These are phyloP conservation scores for Metaphire vulgaris DNA, from an alignment of 1,140 invertebrate genomes.

Conservation along the genomic window DNA sequence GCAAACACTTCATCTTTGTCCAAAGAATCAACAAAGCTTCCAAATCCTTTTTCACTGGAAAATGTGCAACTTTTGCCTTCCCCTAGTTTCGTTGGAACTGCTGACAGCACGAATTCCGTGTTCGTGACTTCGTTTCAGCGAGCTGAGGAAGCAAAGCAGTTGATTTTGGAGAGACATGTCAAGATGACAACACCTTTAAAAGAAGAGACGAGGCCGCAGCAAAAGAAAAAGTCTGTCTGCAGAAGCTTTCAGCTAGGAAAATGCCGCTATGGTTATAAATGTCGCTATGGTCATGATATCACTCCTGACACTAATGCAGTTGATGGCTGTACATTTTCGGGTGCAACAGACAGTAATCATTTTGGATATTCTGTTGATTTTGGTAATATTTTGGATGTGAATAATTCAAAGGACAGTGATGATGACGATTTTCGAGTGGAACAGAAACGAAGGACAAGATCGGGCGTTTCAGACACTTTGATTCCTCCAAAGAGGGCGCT, in stretches of 20 bases:
- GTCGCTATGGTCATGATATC: background rate
- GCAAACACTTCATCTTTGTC: background rate
- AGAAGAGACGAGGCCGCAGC: background rate
- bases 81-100: background rate
- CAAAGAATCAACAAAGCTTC: background rate
- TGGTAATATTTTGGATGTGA: no score
- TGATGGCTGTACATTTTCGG: background rate
- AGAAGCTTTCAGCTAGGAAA: background rate
- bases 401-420: background rate
- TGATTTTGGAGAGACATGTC: background rate
- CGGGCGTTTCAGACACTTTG: background rate
- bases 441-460: background rate
- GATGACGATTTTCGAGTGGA: background rate
- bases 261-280: background rate
- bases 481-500: background rate
- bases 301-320: background rate
- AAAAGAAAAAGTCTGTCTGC: background rate
- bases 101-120: background rate
- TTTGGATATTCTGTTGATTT: no score
- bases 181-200: background rate
- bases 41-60: background rate
- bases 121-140: background rate
- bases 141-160: background rate
- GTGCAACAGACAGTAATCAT: background rate
- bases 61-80: background rate